Evolutionary conservation across 64 coral and sea anemone genomes (phyloP).

Genomic region (Porites lutea): DNA sequence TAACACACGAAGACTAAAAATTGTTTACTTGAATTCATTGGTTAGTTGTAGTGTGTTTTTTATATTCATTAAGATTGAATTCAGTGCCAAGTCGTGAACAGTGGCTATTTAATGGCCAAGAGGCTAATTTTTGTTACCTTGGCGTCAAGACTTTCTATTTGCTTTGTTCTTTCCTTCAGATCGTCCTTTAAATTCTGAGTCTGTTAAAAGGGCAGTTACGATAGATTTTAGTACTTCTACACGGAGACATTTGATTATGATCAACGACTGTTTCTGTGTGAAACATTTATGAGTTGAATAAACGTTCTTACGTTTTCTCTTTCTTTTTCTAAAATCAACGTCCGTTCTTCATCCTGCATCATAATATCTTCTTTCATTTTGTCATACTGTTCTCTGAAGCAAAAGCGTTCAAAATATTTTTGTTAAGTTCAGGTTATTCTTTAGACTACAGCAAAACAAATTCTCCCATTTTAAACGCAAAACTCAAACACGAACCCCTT

Average conservation of each 20-base stretch:
- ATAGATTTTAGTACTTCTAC: neutral
- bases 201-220: neutral
- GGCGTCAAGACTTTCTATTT: neutral
- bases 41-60: no score
- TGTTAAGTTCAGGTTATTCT: neutral
- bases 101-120: no score
- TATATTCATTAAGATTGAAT: no score
- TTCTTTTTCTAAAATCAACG: slow-evolving; percentile 37
- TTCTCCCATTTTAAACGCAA: no score
- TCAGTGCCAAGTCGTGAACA: no score
- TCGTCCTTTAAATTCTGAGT: slow-evolving; percentile 13
- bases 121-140: neutral
- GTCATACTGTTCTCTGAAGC: slow-evolving; percentile 29
- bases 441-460: no score
- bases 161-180: slow-evolving; percentile 17
- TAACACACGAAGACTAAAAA: no score
- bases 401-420: neutral
- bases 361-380: slow-evolving; percentile 44
- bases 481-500: no score
- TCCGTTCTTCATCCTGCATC: slow-evolving; percentile 38
- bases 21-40: no score
- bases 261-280: no score
- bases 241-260: neutral
- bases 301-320: slow-evolving; percentile 25
- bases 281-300: no score